phyloP scores from a whole-genome alignment of 2,797 vertebrate genomes.

The Anguilla marmorata region DNA sequence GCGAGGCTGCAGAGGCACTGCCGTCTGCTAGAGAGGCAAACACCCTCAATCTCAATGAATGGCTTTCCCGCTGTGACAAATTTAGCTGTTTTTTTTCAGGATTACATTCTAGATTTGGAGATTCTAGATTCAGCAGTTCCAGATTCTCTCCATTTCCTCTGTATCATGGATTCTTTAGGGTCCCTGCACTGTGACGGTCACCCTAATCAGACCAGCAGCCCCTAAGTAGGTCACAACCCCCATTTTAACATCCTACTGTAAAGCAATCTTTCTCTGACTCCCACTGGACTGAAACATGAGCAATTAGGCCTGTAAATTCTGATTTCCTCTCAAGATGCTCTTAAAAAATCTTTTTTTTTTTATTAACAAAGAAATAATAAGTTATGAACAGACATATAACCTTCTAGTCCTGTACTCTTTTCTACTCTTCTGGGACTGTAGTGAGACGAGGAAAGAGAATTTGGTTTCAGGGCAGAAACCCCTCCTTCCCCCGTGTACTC shows the following conservation, averaged over 20 bases:
- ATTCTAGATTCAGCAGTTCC: background rate
- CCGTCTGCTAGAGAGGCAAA: background rate
- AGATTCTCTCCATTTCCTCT: background rate
- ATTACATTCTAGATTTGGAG: background rate
- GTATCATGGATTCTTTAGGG: background rate
- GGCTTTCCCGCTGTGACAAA: background rate
- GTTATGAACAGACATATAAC: background rate
- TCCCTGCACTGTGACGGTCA: background rate
- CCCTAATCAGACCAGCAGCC: background rate
- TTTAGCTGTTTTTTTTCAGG: background rate
- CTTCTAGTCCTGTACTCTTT: background rate
- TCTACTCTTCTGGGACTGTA: background rate
- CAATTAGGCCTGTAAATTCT: constrained; percentile 45
- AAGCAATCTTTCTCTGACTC: background rate
- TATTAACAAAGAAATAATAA: background rate
- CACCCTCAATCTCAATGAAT: background rate
- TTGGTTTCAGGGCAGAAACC: background rate
- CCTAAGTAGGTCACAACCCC: constrained; percentile 18
- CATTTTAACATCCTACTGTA: constrained; percentile 1
- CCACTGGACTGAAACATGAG: constrained; percentile 26
- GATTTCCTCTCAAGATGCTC: constrained; percentile 26
- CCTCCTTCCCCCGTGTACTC: background rate
- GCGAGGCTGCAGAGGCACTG: background rate
- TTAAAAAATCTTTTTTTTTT: constrained; percentile 20
- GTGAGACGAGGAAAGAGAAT: background rate